phyloP scores from a whole-genome alignment of 1,140 invertebrate species.

The Campoletis sonorensis region DNA sequence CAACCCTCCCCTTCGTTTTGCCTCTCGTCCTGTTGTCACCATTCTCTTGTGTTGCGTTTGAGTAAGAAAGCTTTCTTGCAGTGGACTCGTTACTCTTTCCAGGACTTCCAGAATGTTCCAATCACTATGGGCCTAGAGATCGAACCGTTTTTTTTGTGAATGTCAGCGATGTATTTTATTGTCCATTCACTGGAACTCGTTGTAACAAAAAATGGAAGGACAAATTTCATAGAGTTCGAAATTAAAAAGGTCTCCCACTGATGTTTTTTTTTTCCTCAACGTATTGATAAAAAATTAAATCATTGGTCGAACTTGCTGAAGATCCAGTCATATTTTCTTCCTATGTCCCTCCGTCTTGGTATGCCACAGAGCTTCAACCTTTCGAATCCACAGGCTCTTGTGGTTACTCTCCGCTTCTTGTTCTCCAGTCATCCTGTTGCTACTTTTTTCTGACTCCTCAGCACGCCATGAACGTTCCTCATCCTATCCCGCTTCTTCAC shows the following conservation, averaged over 20 bases:
- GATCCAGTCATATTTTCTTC: not conserved
- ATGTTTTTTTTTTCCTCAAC: not conserved
- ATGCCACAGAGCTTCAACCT: not conserved
- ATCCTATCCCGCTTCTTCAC: constrained; percentile 2
- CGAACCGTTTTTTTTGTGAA: not conserved
- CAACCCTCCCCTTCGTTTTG: constrained; percentile 26
- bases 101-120: not conserved
- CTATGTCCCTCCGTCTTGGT: constrained; percentile 10
- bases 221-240: not conserved
- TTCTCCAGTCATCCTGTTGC: constrained; percentile 31
- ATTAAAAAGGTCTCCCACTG: not conserved
- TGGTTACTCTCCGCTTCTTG: constrained; percentile 21
- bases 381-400: constrained; percentile 32
- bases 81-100: constrained; percentile 1
- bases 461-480: not conserved
- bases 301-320: not conserved
- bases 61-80: not conserved
- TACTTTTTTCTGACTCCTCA: constrained; percentile 12
- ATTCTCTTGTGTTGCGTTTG: not conserved
- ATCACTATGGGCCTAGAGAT: not conserved
- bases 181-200: not conserved
- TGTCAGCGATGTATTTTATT: not conserved
- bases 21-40: not conserved
- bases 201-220: not conserved
- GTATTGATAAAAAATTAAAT: not conserved